phyloP scores from a whole-genome alignment of 2,888 invertebrate genomes.

The Tetragonula carbonaria region DNA sequence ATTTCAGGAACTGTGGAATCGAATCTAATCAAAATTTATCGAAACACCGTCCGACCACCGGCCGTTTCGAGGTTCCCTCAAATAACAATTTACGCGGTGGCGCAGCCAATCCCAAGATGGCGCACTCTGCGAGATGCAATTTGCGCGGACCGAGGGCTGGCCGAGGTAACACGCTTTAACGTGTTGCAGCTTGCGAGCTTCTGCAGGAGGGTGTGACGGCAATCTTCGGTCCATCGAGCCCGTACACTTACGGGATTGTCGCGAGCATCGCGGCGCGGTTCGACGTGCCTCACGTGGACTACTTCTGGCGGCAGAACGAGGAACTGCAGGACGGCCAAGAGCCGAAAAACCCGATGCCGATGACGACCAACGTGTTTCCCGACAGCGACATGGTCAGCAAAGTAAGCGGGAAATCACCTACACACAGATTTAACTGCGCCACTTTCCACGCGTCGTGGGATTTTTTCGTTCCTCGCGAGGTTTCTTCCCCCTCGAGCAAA shows the following conservation, averaged over 20 bases:
- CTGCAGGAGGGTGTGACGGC: constrained; percentile 94
- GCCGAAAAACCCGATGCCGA: constrained; percentile 70
- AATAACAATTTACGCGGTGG: constrained; percentile 12
- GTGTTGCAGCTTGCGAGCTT: constrained; percentile 91
- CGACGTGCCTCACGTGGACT: constrained; percentile 94
- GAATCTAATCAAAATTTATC: background rate
- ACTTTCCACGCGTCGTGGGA: background rate
- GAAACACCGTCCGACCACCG: too few relatives aligned
- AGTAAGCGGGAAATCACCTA: constrained; percentile 51
- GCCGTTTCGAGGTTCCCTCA: background rate
- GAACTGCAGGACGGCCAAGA: constrained; percentile 32
- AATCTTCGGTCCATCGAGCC: constrained; percentile 95
- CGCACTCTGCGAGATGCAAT: constrained; percentile 14
- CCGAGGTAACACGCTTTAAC: constrained; percentile 24
- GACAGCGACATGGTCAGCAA: constrained; percentile 72
- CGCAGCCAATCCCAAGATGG: constrained; percentile 18
- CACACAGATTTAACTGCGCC: background rate
- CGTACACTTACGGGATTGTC: constrained; percentile 93
- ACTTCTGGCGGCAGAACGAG: constrained; percentile 87
- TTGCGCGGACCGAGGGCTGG: background rate
- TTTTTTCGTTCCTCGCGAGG: background rate
- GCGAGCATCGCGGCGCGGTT: constrained; percentile 92
- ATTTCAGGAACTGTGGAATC: background rate
- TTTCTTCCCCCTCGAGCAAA: too few relatives aligned
- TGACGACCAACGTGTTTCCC: constrained; percentile 90